Base-by-base conservation (phyloP, 2,888 invertebrate species). In the Cynaeus angustus region DNA sequence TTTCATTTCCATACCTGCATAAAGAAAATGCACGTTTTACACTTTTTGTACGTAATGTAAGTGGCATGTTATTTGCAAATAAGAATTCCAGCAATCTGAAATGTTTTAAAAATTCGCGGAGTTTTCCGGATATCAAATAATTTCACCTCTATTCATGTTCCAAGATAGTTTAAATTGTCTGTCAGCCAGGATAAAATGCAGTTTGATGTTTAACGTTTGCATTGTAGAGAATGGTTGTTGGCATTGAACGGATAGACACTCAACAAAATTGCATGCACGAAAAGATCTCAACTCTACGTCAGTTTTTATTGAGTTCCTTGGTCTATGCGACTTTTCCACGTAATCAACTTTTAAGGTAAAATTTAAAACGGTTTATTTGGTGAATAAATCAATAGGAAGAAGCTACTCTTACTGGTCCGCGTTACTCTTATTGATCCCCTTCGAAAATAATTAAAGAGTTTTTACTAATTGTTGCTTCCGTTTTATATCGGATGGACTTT, bases 261-360 rank as follows among this genome's bases (percentile, higher is more conserved):
- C 50, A 62, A 62, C 50, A 14, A 53, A 53, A 53, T 53, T 43
- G 64, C 52, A 64, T 64, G 64, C 64, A 64, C 52, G 64, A 62
- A 62, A 62, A 62, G 62, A 62, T 62, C 50, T 62, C 48, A 38
- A 38, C 33, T 59, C 14, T 8, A 50, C 59, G 43, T 52, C 53
- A 14, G 50, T 26, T 50, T 62, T 50, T 62, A 50, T 50, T 48
- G 13, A 50, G 13, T 50, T 50, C 21, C 46, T 8, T 13, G 37
- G 37, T 48, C 48, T 16, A 37, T 21, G 12, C 12, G 16, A 48
- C 26, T 62, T 62, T 48, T 62, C 50, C 62, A 50, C 62, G 62
- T 62, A 62, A 62, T 45, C 59, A 46, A 46, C 30, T 59, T 61
- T 61, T 50, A 33, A 62, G 62, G 62, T 62, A 41, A 50, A 50